Base-by-base conservation (phyloP, 2,113 vertebrate species). In the Lepus americanus region DNA sequence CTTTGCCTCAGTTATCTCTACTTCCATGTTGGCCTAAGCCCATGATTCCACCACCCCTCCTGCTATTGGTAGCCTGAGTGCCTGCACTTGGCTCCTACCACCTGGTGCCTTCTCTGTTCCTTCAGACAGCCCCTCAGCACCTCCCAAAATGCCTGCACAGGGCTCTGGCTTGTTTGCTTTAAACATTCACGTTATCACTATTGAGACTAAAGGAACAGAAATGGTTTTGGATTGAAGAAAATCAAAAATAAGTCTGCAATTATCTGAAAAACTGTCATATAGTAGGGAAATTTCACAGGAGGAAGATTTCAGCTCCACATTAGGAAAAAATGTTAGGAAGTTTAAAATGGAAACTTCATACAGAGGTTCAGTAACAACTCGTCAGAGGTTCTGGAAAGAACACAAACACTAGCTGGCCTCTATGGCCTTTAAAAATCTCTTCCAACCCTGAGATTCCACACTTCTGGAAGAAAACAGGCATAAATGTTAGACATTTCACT, bases 301-400 rank as follows among this genome's bases (percentile, higher is more conserved):
- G 69, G 66, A 61, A 73, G 23, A 36, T 63, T 82, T 72, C n/a
- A 77, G 72, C 77, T 85, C 78, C 82, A 90, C 25, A 9, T 25
- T 44, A 86, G 49, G 64, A 59, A 94, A 81, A 85, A 81, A 53
- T 36, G 13, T n/a, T 67, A n/a, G 53, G n/a, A 94, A n/a, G 33
- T 70, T 82, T 66, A 87, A n/a, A 94, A 84, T 55, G 25, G 79
- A 82, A 89, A 76, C 29, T 53, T 63, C 23, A 59, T 66, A 70
- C 17, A 59, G 74, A 77, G 55, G 64, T 39, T 77, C 33, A 61
- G 27, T 78, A 93, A 77, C 33, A 33, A 31, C 39, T 36, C 55
- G 17, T 69, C 36, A 53, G 69, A 80, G 33, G 36, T 31, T 82
- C 51, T 78, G 61, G 74, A 61, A 93, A 93, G 59, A 81, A 74